These are phyloP conservation scores for Holacanthus passer DNA, from an alignment of 2,113 vertebrate species.

Conservation along the genomic window DNA sequence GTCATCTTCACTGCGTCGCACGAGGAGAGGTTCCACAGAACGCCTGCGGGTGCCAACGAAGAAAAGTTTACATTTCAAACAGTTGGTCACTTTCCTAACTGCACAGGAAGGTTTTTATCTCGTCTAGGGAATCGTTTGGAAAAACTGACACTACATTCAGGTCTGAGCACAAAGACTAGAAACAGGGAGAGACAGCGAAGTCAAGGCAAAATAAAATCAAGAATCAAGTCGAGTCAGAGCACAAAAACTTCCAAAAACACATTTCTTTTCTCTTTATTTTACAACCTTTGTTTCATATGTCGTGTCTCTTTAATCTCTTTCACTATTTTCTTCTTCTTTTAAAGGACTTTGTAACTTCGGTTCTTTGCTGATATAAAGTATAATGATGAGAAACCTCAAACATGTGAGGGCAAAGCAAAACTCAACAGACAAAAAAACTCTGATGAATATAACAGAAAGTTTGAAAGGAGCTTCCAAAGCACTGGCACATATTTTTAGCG, in stretches of 20 bases:
- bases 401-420: neutral
- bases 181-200: too few species aligned
- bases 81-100: neutral
- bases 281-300: neutral
- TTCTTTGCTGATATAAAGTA: too few species aligned
- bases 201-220: too few species aligned
- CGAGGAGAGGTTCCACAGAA: slow-evolving; percentile 98
- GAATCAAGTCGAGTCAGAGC: too few species aligned
- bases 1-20: slow-evolving; percentile 99
- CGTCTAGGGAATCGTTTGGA: neutral
- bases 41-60: slow-evolving; percentile 85
- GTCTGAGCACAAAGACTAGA: too few species aligned
- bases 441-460: neutral
- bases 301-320: neutral
- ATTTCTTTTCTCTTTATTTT: neutral
- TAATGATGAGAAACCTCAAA: neutral
- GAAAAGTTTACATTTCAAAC: neutral
- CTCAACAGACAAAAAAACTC: neutral
- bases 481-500: neutral
- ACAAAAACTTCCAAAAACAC: neutral
- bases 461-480: neutral
- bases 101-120: neutral
- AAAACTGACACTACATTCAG: too few species aligned
- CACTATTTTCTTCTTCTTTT: neutral
- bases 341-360: neutral